These are phyloP conservation scores for Leptinotarsa lineolata DNA, from an alignment of 1,140 invertebrate species.

Conservation along the genomic window DNA sequence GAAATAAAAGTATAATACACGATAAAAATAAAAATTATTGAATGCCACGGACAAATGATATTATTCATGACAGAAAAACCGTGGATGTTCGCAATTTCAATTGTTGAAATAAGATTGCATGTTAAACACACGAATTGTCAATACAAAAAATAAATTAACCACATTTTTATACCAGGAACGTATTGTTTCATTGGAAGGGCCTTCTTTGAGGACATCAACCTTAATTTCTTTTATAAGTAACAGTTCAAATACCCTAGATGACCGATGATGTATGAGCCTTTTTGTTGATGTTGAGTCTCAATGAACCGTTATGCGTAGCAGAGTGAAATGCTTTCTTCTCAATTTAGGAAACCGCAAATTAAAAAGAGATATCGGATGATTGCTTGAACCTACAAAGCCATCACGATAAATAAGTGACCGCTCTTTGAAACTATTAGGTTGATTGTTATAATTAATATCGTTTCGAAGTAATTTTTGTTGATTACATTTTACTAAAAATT, in stretches of 20 bases:
- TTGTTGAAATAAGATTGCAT: too few species aligned
- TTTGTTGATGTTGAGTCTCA: constrained; percentile 6
- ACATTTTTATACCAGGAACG: too few species aligned
- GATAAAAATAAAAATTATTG: too few species aligned
- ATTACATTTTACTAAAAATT: too few species aligned
- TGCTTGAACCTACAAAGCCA: neutral
- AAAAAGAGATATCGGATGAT: constrained; percentile 6
- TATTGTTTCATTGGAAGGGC: constrained; percentile 5
- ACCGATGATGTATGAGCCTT: constrained; percentile 1
- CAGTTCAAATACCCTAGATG: constrained; percentile 20
- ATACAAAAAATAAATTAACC: too few species aligned
- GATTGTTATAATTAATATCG: too few species aligned
- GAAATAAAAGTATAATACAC: too few species aligned
- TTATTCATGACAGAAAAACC: too few species aligned
- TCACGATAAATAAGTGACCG: neutral
- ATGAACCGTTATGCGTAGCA: constrained; percentile 8
- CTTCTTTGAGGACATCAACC: constrained; percentile 25
- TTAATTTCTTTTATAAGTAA: constrained; percentile 14
- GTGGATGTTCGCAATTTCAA: too few species aligned
- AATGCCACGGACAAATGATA: too few species aligned
- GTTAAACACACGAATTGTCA: too few species aligned
- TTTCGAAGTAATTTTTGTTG: too few species aligned
- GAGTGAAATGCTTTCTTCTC: constrained; percentile 13
- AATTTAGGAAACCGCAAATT: constrained; percentile 3
- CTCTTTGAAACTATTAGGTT: neutral